Evolutionary conservation across 2,797 vertebrate genomes (phyloP).

Genomic region (Synanceia verrucosa): DNA sequence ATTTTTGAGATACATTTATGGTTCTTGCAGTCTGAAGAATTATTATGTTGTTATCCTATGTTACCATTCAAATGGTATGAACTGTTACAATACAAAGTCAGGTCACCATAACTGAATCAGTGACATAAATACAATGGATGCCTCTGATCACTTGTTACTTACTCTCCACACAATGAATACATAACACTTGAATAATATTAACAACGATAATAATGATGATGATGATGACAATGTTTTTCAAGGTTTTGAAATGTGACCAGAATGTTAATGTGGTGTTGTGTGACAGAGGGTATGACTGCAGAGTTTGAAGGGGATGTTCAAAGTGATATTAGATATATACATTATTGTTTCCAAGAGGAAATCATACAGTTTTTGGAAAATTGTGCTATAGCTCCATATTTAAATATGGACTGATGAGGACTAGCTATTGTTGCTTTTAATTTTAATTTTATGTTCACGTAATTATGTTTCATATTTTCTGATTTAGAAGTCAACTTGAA

Average conservation of each 20-base stretch:
- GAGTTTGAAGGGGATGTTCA: background rate
- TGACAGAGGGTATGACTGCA: background rate
- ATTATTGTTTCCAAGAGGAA: background rate
- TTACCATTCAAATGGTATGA: background rate
- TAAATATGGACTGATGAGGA: background rate
- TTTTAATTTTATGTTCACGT: background rate
- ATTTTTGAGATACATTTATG: background rate
- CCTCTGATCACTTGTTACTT: background rate
- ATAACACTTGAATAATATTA: background rate
- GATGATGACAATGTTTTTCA: background rate
- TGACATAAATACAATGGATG: background rate
- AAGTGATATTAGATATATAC: background rate
- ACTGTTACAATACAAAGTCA: background rate
- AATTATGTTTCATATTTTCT: background rate
- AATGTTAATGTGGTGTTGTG: background rate
- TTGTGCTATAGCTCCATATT: background rate
- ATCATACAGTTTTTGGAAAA: background rate
- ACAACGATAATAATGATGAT: background rate
- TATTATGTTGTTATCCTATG: background rate
- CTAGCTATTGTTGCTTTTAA: background rate
- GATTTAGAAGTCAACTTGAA: background rate
- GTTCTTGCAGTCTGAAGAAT: background rate
- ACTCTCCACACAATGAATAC: too few relatives aligned
- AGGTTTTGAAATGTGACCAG: too few relatives aligned
- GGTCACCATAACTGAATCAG: background rate